These are phyloP conservation scores for Pagetopsis macropterus DNA, from an alignment of 2,797 vertebrate genomes.

Conservation along the genomic window DNA sequence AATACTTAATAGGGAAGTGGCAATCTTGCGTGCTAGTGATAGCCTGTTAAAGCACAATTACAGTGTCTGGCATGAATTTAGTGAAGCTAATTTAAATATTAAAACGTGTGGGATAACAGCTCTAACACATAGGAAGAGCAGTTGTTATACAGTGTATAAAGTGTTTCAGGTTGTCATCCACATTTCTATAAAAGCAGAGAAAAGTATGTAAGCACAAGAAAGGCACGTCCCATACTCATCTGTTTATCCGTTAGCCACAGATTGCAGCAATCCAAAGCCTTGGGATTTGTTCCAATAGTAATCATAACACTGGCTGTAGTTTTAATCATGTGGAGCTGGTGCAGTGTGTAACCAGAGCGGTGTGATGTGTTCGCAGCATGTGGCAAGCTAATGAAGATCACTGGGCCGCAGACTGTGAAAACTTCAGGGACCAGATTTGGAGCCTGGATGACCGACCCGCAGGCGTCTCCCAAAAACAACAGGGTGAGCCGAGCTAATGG, in stretches of 20 bases:
- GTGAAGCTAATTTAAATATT: conserved; percentile 40
- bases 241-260: not conserved
- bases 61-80: conserved; percentile 50
- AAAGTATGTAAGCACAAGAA: not conserved
- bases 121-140: conserved; percentile 5
- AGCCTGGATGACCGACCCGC: conserved; percentile 98
- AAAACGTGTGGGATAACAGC: conserved; percentile 20
- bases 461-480: conserved; percentile 91
- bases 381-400: conserved; percentile 98
- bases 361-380: conserved; percentile 88
- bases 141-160: not conserved
- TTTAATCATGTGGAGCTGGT: conserved; percentile 30
- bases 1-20: conserved; percentile 47
- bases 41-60: conserved; percentile 53
- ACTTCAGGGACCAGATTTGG: conserved; percentile 97
- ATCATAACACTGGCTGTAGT: conserved; percentile 53
- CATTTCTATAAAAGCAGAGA: conserved; percentile 1
- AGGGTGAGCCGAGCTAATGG: conserved; percentile 81
- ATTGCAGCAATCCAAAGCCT: conserved; percentile 44
- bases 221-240: not conserved
- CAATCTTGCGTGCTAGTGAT: conserved; percentile 46
- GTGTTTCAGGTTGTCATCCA: conserved; percentile 14
- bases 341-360: conserved; percentile 31
- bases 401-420: conserved; percentile 94
- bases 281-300: conserved; percentile 38